phyloP scores from a whole-genome alignment of 2,888 invertebrate genomes.

The Agelastica alni region DNA sequence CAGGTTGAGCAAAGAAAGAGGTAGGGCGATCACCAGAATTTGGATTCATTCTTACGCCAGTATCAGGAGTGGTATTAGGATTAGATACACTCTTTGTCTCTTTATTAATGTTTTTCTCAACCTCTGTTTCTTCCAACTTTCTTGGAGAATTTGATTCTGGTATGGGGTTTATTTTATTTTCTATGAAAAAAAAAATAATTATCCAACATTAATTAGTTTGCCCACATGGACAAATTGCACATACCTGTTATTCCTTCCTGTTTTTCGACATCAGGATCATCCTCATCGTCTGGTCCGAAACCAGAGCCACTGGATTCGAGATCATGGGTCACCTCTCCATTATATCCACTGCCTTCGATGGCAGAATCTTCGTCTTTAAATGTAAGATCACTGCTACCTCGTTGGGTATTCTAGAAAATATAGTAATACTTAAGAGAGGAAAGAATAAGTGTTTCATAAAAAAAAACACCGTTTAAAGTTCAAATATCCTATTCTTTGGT shows the following conservation, averaged over 20 bases:
- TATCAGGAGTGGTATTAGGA: constrained; percentile 39
- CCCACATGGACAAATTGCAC: too few species aligned
- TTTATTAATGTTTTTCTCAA: constrained; percentile 26
- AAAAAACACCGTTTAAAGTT: too few species aligned
- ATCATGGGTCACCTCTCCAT: constrained; percentile 73
- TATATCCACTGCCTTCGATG: constrained; percentile 71
- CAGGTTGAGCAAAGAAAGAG: constrained; percentile 93
- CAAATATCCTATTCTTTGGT: too few species aligned
- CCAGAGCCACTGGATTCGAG: constrained; percentile 86
- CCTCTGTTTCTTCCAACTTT: constrained; percentile 21
- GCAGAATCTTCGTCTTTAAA: constrained; percentile 62
- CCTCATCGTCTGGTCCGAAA: constrained; percentile 82
- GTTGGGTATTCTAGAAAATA: constrained; percentile 41
- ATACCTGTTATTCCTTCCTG: constrained; percentile 24
- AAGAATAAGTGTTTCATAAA: too few species aligned
- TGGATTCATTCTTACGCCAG: constrained; percentile 72
- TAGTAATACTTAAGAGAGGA: too few species aligned
- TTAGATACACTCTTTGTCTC: constrained; percentile 22
- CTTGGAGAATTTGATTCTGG: constrained; percentile 24
- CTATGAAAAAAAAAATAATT: constrained; percentile 3
- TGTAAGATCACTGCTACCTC: constrained; percentile 38
- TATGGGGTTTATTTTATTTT: constrained; percentile 10
- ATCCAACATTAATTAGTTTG: too few species aligned
- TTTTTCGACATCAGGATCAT: constrained; percentile 41
- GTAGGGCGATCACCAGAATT: constrained; percentile 83